Conservation (phyloP, 2,797 vertebrate species). For the Pelodytes ibericus region DNA sequence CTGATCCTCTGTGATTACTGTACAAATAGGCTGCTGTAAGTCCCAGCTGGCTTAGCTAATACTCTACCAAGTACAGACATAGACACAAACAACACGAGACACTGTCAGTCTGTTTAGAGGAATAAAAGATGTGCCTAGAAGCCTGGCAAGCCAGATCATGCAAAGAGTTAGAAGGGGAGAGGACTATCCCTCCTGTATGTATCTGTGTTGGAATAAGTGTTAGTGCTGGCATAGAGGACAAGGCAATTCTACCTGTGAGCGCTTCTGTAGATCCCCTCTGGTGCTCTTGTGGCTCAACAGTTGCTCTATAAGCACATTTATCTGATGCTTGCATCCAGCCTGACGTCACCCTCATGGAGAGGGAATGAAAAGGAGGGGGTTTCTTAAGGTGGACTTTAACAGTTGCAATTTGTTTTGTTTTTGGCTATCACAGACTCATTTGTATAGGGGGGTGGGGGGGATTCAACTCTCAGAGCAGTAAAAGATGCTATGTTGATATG, state of each 20-base stretch:
- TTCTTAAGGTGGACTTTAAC: constrained; percentile 58
- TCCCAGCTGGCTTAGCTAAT: constrained; percentile 48
- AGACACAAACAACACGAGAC: constrained; percentile 34
- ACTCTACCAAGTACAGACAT: constrained; percentile 34
- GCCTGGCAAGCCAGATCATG: constrained; percentile 11
- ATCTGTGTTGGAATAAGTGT: constrained; percentile 5
- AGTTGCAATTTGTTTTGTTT: constrained; percentile 1
- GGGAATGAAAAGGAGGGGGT: constrained; percentile 10
- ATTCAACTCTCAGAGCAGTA: no score
- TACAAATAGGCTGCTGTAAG: constrained; percentile 53
- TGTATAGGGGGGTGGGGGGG: no score
- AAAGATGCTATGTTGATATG: no score
- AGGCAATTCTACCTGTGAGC: constrained; percentile 58
- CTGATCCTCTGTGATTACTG: constrained; percentile 55
- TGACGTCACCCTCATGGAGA: constrained; percentile 49
- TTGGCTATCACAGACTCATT: no score
- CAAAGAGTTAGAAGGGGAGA: constrained; percentile 20
- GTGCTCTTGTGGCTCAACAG: constrained; percentile 38
- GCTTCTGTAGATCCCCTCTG: constrained; percentile 41
- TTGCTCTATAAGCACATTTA: constrained; percentile 53
- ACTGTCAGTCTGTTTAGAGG: constrained; percentile 33
- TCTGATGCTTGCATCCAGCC: constrained; percentile 49
- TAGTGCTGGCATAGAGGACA: constrained; percentile 43
- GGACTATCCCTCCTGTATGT: not conserved
- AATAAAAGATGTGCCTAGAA: constrained; percentile 29